phyloP scores from a whole-genome alignment of 2,113 vertebrate genomes.

The Papio anubis region DNA sequence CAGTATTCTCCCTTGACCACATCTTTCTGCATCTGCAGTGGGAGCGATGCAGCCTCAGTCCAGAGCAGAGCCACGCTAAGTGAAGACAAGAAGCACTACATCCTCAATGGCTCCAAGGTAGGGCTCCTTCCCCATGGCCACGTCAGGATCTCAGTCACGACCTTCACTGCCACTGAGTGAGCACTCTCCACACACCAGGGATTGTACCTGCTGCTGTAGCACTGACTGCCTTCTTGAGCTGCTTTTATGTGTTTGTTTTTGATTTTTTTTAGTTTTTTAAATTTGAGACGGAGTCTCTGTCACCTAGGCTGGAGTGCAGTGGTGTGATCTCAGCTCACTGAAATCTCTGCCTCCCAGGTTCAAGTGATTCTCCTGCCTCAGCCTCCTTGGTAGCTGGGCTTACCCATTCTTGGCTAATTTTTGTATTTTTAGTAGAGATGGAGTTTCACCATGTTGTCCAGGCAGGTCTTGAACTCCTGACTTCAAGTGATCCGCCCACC shows the following conservation, averaged over 20 bases:
- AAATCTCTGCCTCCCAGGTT: not conserved
- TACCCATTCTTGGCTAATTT: not conserved
- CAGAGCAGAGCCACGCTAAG: slow-evolving; percentile 89
- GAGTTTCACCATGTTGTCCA: not conserved
- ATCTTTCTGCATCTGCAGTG: slow-evolving; percentile 82
- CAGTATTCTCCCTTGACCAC: fast-evolving
- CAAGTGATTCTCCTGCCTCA: not conserved
- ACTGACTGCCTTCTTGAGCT: not conserved
- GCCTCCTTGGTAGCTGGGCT: not conserved
- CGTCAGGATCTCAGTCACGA: fast-evolving
- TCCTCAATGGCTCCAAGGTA: slow-evolving; percentile 94
- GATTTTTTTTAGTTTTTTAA: not conserved
- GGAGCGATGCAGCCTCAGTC: slow-evolving; percentile 97
- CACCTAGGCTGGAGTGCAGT: not conserved
- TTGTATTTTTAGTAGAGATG: not conserved
- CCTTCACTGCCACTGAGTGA: fast-evolving
- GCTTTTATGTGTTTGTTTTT: not conserved
- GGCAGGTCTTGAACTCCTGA: not conserved
- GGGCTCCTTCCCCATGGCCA: fast-evolving
- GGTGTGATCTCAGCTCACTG: not conserved
- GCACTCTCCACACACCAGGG: fast-evolving
- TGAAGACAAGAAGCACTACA: slow-evolving; percentile 91
- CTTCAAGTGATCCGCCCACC: not conserved
- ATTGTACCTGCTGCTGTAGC: fast-evolving
- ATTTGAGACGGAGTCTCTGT: not conserved